Evolutionary conservation across 2,797 vertebrate genomes (phyloP), one percentile per base, ranked within the genome.

Genomic region (Columba guinea): DNA sequence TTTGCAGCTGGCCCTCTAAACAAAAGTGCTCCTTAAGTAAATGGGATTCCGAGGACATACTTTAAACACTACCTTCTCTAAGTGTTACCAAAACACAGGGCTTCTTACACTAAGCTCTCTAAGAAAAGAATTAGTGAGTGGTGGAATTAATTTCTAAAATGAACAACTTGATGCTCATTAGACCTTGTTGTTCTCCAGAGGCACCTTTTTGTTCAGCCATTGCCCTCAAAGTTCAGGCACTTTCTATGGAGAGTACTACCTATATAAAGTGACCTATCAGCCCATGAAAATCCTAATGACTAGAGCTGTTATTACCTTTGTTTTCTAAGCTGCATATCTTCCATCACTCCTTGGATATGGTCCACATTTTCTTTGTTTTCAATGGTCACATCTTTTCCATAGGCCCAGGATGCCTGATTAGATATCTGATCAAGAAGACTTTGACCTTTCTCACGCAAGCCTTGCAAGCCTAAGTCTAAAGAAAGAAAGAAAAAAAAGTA

Each of bases 311-410:
- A 49, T 88, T 96, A 98, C 99, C 99, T 98, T 98, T 99, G 99
- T 96, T 99, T 99, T 84, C 99, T 99, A 75, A 99, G 99, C 92
- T 99, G 99, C 99, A 99, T 99, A 94, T 99, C 99, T 93, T 99
- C 99, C 99, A 99, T 99, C 80, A 99, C 98, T 41, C 98, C 98
- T 97, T 99, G 99, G 94, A 99, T 98, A 89, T 99, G 99, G 90
- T 99, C 99, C 69, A 99, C 96, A 84, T 99, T 99, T 94, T 99
- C 99, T 97, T 99, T 99, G 97, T 98, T 99, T 98, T 99, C 99
- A 82, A 97, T 98, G 12, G 98, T 98, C 32, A 98, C 98, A 89
- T 99, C 99, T 35, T 98, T 98, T 34, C 99, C 99, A 75, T 99
- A 98, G 55, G 98, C 97, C 99, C 99, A 99, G 0, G 99, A 97